phyloP scores from a whole-genome alignment of 2,113 vertebrate species.

The Leiothrix lutea region DNA sequence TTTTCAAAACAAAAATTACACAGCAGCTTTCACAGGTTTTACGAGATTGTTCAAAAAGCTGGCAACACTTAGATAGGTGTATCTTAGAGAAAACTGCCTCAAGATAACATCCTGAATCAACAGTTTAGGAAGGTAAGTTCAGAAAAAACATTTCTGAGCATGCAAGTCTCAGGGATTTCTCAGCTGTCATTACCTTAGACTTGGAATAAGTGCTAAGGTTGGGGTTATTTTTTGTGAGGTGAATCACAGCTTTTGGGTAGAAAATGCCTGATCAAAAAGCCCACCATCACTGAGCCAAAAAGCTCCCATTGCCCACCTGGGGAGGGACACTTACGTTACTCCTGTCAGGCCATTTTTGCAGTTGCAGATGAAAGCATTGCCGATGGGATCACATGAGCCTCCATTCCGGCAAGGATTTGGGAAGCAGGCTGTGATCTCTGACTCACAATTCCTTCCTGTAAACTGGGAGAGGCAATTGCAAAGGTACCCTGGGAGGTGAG shows the following conservation, averaged over 20 bases:
- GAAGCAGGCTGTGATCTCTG: slow-evolving; percentile 90
- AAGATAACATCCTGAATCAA: neutral
- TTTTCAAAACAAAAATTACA: neutral
- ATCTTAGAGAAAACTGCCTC: neutral
- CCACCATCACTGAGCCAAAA: neutral
- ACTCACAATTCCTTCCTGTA: slow-evolving; percentile 93
- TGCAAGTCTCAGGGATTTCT: neutral
- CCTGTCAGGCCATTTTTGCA: slow-evolving; percentile 91
- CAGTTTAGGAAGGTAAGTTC: neutral
- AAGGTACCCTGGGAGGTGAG: slow-evolving; percentile 81
- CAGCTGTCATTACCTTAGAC: neutral
- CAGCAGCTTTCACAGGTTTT: neutral
- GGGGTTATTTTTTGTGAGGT: neutral
- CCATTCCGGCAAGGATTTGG: slow-evolving; percentile 93
- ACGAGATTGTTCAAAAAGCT: neutral
- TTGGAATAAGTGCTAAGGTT: neutral
- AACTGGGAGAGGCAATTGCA: slow-evolving; percentile 89
- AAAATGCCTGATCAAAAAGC: neutral
- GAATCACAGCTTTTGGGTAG: neutral
- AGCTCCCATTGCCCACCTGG: neutral
- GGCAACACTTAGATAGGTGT: neutral
- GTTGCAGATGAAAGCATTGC: slow-evolving; percentile 91
- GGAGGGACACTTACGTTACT: slow-evolving; percentile 83
- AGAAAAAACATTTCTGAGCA: neutral
- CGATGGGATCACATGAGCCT: slow-evolving; percentile 88